Percentiles rank a stretch among this genome's conserved stretches.
Evolutionary conservation across 2,113 vertebrate genomes (phyloP).

Genomic region (Taxidea taxus): DNA sequence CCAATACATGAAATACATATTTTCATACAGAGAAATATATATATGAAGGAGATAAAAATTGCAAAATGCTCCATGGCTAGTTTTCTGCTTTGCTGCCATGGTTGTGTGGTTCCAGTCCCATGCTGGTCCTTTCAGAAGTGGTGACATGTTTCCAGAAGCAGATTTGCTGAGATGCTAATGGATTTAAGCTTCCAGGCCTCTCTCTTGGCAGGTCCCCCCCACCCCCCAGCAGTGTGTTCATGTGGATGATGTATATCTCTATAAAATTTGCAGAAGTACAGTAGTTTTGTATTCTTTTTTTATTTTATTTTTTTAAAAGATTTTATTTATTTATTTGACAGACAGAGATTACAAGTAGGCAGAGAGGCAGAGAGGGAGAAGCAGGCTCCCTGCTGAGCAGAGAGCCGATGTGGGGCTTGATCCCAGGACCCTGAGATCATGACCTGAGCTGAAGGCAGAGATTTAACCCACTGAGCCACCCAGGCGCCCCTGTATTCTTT

Average conservation of each 20-base stretch:
- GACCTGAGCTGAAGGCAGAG: no score
- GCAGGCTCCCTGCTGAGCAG: no score
- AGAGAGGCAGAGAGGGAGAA: no score
- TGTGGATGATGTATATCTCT: background rate
- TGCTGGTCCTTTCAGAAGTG: no score
- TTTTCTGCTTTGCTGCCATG: background rate
- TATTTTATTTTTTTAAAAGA: no score
- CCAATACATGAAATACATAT: background rate
- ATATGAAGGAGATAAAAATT: background rate
- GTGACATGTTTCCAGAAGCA: background rate
- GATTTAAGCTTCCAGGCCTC: background rate
- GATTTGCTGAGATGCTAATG: background rate
- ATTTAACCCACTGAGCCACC: no score
- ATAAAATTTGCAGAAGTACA: background rate
- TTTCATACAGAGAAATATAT: background rate
- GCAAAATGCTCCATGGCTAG: background rate
- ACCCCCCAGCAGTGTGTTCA: background rate
- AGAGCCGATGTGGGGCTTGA: no score
- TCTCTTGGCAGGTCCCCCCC: no score
- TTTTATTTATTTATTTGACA: no score
- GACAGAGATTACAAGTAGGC: no score
- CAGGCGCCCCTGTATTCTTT: no score
- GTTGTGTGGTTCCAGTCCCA: fast-evolving
- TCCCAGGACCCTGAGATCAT: no score
- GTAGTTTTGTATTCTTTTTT: background rate